phyloP scores from a whole-genome alignment of 2,113 vertebrate species.

The Nettapus auritus region DNA sequence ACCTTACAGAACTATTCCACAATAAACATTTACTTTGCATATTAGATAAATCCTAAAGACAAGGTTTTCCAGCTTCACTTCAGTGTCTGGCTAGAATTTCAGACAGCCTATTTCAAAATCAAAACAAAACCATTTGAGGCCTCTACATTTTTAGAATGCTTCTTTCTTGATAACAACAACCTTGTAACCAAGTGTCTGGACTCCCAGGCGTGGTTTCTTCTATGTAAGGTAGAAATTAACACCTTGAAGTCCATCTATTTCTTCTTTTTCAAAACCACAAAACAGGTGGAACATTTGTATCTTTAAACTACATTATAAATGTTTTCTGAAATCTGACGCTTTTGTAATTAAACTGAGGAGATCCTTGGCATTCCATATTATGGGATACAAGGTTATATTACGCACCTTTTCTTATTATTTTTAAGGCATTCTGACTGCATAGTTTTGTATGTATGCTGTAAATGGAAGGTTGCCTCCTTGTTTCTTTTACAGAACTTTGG shows the following conservation, averaged over 20 bases:
- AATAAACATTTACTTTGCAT: neutral
- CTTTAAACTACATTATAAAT: neutral
- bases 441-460: neutral
- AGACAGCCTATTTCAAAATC: constrained; percentile 15
- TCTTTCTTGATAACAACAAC: neutral
- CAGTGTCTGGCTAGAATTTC: constrained; percentile 3
- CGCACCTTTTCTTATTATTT: neutral
- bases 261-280: neutral
- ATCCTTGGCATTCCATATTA: neutral
- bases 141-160: constrained; percentile 1
- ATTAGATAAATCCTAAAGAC: neutral
- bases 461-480: neutral
- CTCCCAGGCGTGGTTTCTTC: neutral
- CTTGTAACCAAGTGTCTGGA: neutral
- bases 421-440: neutral
- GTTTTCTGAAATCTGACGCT: neutral
- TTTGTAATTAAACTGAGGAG: neutral
- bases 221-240: neutral
- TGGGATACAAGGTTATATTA: neutral
- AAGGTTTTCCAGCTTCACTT: neutral
- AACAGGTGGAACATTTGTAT: neutral
- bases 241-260: neutral
- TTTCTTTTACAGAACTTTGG: neutral
- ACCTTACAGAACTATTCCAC: neutral
- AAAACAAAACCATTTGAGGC: constrained; percentile 4